phyloP scores from a whole-genome alignment of 2,888 invertebrate species.

The Shargacucullia verbasci region DNA sequence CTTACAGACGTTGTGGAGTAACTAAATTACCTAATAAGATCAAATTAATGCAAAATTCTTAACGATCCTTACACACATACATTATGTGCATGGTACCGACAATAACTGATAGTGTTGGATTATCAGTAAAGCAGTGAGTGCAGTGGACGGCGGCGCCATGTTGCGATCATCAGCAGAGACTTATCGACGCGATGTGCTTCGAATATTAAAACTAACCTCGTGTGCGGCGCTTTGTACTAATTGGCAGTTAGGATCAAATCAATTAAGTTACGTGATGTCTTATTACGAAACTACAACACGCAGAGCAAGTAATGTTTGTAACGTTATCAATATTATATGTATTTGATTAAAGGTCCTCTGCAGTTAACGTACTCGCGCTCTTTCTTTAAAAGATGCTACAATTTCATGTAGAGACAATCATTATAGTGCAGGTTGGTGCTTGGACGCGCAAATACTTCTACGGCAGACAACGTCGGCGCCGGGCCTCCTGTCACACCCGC shows the following conservation, averaged over 20 bases:
- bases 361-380: too few relatives aligned
- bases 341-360: too few relatives aligned
- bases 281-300: background rate
- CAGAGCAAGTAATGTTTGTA: background rate
- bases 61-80: too few relatives aligned
- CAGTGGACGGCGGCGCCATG: conserved; percentile 1
- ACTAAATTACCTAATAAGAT: too few relatives aligned
- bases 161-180: conserved; percentile 4
- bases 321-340: background rate
- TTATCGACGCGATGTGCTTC: conserved; percentile 4
- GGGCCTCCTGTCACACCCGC: background rate
- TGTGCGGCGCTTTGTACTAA: background rate
- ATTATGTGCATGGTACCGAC: too few relatives aligned
- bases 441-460: too few relatives aligned
- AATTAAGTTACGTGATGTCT: conserved; percentile 1
- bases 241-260: background rate
- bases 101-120: background rate
- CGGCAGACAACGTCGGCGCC: background rate
- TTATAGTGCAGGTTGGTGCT: too few relatives aligned
- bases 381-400: too few relatives aligned
- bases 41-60: too few relatives aligned
- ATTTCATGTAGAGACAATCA: too few relatives aligned
- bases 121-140: background rate
- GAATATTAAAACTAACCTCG: conserved; percentile 2
- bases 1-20: too few relatives aligned